Conservation (phyloP, 2,797 vertebrate genomes). For the Myiotriccus ornatus region DNA sequence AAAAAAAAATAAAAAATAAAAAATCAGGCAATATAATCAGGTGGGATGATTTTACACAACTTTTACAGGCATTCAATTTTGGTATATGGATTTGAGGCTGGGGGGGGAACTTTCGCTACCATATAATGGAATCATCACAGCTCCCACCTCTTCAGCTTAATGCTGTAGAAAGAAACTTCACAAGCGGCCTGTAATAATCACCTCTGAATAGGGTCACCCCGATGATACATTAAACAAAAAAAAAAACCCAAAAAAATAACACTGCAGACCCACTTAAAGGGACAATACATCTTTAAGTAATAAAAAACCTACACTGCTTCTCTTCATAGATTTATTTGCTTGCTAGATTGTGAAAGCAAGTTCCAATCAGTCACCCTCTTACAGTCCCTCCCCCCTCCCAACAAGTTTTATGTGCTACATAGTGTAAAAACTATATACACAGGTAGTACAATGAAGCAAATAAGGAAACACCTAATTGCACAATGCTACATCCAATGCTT, state of each 20-base stretch:
- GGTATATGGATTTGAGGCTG: neutral
- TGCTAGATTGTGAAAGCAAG: constrained; percentile 70
- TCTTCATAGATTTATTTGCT: constrained; percentile 69
- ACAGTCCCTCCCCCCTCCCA: constrained; percentile 54
- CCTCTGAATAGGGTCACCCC: constrained; percentile 38
- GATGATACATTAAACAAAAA: neutral
- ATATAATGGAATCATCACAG: constrained; percentile 48
- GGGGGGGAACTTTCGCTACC: constrained; percentile 1
- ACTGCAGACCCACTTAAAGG: constrained; percentile 56
- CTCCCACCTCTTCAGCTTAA: constrained; percentile 57
- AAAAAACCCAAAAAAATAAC: neutral
- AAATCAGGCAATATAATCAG: neutral
- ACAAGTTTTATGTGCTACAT: constrained; percentile 80
- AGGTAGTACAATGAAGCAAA: constrained; percentile 84
- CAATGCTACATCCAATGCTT: constrained; percentile 98
- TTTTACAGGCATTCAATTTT: neutral
- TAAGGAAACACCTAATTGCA: constrained; percentile 91
- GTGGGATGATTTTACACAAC: neutral
- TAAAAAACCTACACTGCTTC: constrained; percentile 61
- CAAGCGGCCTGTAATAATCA: constrained; percentile 14
- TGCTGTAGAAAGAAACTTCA: constrained; percentile 14
- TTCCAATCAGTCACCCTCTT: constrained; percentile 36
- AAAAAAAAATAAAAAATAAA: too few species aligned
- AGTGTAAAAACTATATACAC: constrained; percentile 81
- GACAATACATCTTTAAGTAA: constrained; percentile 78